Base-by-base conservation (phyloP, 1,140 invertebrate species). In the Bombyx mori region DNA sequence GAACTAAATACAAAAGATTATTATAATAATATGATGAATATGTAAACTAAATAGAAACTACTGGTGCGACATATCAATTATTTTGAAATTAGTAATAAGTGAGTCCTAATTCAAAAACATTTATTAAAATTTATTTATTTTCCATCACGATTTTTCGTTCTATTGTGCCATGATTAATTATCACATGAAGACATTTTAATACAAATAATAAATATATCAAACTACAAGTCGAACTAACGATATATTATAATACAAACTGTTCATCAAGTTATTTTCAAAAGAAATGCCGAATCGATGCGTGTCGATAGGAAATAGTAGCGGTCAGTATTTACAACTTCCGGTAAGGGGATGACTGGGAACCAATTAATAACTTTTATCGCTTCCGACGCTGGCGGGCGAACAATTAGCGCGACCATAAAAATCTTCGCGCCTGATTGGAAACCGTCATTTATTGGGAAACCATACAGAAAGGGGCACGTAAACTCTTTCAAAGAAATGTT, bases 351-450 rank as follows among this genome's bases (percentile, higher is more conserved):
- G 75, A 72, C 75, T 70, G 80, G 77, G 71, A 73, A 76, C 74
- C 81, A 82, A 86, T 86, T 86, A 86, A 86, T 86, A 86, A 82
- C 81, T 82, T 86, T 86, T 86, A 86, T 84, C 58, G 81, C 64
- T 77, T 77, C 78, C 82, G 77, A 66, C 67, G 74, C 62, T 69
- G 70, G 70, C 75, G 65, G 73, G 64, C 72, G 75, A 69, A 75
- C 81, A 86, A 86, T 86, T 86, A 86, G 70, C 73, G 57, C 66
- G 54, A 57, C 66, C 66, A 76, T 84, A 84, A 82, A 86, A 86
- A 82, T 80, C 77, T 77, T 77, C 73, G 64, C 78, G 75, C 56
- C 74, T 82, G 79, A 86, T 86, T 86, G 81, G 69, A 52, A 63
- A 51, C 55, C 47, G 60, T 56, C 26, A 56, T 56, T 56, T 52